phyloP scores from a whole-genome alignment of 2,888 invertebrate genomes.

The Resseliella maxima region DNA sequence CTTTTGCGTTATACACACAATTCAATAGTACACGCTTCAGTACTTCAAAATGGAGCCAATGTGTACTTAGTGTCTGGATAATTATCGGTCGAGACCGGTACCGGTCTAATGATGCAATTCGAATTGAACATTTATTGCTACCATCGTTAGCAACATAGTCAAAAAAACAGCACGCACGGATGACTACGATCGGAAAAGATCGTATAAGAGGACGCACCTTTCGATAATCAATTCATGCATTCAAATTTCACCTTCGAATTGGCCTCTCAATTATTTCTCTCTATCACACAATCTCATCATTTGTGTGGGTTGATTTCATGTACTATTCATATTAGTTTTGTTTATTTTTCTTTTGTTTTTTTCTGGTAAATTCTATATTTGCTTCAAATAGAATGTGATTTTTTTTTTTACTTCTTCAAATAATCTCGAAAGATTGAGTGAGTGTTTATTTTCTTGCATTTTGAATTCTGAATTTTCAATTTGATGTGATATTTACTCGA shows the following conservation, averaged over 20 bases:
- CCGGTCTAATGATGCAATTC: background rate
- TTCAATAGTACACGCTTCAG: conserved; percentile 7
- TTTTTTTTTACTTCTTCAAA: background rate
- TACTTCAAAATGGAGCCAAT: conserved; percentile 14
- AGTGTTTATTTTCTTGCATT: background rate
- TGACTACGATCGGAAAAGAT: background rate
- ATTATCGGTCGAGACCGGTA: background rate
- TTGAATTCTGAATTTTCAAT: background rate
- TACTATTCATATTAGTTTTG: background rate
- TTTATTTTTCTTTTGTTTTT: background rate
- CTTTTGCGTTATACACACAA: conserved; percentile 5
- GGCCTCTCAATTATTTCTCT: background rate
- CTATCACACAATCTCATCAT: background rate
- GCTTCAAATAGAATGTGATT: background rate
- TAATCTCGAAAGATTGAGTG: background rate
- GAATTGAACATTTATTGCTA: background rate
- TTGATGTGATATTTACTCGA: conserved; percentile 24
- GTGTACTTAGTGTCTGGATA: conserved; percentile 8
- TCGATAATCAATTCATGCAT: background rate
- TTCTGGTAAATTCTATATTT: background rate
- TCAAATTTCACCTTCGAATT: background rate
- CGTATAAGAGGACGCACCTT: background rate
- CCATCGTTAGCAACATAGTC: background rate
- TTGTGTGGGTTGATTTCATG: background rate
- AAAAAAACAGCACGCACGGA: too few relatives aligned